Conservation (phyloP, 2,888 invertebrate species). For the Meloe dianella region DNA sequence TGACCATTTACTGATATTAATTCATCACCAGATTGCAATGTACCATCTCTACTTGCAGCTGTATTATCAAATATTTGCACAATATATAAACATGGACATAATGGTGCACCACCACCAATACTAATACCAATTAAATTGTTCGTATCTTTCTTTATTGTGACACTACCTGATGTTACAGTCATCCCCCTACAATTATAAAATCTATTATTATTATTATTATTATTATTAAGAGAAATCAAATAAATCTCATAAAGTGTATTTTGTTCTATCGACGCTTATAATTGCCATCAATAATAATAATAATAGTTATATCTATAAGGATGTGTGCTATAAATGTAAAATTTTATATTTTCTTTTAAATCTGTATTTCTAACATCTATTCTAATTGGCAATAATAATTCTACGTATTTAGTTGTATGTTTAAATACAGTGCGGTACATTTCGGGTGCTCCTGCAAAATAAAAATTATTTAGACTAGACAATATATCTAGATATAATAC, state of each 20-base stretch:
- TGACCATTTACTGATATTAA: slow-evolving; percentile 91
- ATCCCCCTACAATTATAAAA: slow-evolving; percentile 87
- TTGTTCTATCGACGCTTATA: too few relatives aligned
- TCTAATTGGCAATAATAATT: not conserved
- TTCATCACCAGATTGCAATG: slow-evolving; percentile 96
- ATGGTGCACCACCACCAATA: slow-evolving; percentile 94
- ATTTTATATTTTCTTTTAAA: not conserved
- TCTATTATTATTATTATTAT: too few relatives aligned
- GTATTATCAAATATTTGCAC: slow-evolving; percentile 99
- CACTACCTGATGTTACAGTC: slow-evolving; percentile 94
- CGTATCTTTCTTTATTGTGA: slow-evolving; percentile 88
- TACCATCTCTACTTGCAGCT: slow-evolving; percentile 91
- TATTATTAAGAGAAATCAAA: not conserved
- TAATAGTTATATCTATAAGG: too few relatives aligned
- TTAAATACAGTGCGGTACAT: slow-evolving; percentile 33
- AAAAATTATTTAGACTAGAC: not conserved
- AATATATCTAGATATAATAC: not conserved
- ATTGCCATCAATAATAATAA: too few relatives aligned
- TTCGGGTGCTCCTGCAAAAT: slow-evolving; percentile 38
- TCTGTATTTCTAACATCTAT: not conserved
- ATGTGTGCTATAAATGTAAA: not conserved
- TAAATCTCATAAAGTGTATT: not conserved
- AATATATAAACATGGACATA: slow-evolving; percentile 97
- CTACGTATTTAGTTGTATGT: not conserved
- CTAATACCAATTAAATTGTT: slow-evolving; percentile 96